phyloP scores from a whole-genome alignment of 2,888 invertebrate genomes.

The Ornithoptera priamus region DNA sequence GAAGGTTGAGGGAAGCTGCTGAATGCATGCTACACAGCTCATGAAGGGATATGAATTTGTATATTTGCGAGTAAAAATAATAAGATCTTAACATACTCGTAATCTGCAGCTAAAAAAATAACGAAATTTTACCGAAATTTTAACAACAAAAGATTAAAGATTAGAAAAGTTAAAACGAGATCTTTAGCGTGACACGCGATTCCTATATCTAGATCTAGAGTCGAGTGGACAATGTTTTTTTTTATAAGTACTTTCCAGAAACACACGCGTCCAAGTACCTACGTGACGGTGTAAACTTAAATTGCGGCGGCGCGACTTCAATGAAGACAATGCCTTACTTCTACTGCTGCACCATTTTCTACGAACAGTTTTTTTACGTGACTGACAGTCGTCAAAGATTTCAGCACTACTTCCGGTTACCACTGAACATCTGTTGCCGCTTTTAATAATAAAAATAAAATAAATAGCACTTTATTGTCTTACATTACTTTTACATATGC shows the following conservation, averaged over 20 bases:
- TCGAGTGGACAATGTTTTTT: slow-evolving; percentile 55
- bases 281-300: slow-evolving; percentile 54
- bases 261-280: slow-evolving; percentile 37
- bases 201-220: slow-evolving; percentile 66
- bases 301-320: slow-evolving; percentile 54
- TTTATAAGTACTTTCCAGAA: slow-evolving; percentile 66
- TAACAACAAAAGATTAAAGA: slow-evolving; percentile 22
- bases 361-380: slow-evolving; percentile 6
- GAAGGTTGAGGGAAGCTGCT: too few relatives aligned
- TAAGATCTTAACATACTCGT: too few relatives aligned
- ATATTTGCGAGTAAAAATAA: not conserved
- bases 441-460: not conserved
- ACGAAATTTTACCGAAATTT: slow-evolving; percentile 14
- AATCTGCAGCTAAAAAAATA: slow-evolving; percentile 13
- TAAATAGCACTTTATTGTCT: too few relatives aligned
- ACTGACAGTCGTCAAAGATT: not conserved
- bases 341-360: slow-evolving; percentile 9
- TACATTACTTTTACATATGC: too few relatives aligned
- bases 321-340: slow-evolving; percentile 39
- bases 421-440: not conserved
- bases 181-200: slow-evolving; percentile 48
- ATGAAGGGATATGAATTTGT: not conserved
- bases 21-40: too few relatives aligned
- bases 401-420: slow-evolving; percentile 4
- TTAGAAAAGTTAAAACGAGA: slow-evolving; percentile 48